phyloP scores from a whole-genome alignment of 1,140 invertebrate species.

The Battus philenor region DNA sequence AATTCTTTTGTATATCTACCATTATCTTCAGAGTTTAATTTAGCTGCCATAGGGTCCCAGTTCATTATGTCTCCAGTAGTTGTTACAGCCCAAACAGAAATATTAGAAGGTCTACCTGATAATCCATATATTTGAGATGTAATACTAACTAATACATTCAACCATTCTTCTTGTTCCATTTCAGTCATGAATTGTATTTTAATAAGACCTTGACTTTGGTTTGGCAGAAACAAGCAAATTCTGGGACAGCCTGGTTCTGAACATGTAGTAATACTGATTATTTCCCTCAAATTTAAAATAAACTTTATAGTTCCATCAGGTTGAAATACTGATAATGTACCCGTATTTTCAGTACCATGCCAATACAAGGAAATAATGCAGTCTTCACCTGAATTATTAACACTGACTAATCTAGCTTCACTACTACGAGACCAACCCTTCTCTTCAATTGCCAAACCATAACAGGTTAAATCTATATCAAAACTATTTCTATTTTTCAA shows the following conservation, averaged over 20 bases:
- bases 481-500: slow-evolving; percentile 78
- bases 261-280: slow-evolving; percentile 83
- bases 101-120: slow-evolving; percentile 80
- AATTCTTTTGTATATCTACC: slow-evolving; percentile 80
- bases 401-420: slow-evolving; percentile 82
- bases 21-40: slow-evolving; percentile 67
- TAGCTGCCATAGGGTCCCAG: slow-evolving; percentile 80
- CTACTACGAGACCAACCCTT: slow-evolving; percentile 89
- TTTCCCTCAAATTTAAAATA: slow-evolving; percentile 79
- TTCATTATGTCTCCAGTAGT: slow-evolving; percentile 87
- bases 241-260: slow-evolving; percentile 86
- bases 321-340: slow-evolving; percentile 86
- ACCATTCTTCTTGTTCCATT: slow-evolving; percentile 91
- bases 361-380: slow-evolving; percentile 90
- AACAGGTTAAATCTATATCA: slow-evolving; percentile 76
- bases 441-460: slow-evolving; percentile 86
- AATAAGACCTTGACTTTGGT: slow-evolving; percentile 76
- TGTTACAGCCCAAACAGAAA: slow-evolving; percentile 87
- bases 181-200: slow-evolving; percentile 86
- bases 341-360: slow-evolving; percentile 79
- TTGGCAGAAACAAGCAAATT: slow-evolving; percentile 83
- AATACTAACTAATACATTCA: slow-evolving; percentile 82
- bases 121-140: slow-evolving; percentile 84
- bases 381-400: slow-evolving; percentile 80
- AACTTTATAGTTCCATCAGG: slow-evolving; percentile 85